Conservation (phyloP, 2,113 vertebrate species). For the Coptodon bakossiorum region DNA sequence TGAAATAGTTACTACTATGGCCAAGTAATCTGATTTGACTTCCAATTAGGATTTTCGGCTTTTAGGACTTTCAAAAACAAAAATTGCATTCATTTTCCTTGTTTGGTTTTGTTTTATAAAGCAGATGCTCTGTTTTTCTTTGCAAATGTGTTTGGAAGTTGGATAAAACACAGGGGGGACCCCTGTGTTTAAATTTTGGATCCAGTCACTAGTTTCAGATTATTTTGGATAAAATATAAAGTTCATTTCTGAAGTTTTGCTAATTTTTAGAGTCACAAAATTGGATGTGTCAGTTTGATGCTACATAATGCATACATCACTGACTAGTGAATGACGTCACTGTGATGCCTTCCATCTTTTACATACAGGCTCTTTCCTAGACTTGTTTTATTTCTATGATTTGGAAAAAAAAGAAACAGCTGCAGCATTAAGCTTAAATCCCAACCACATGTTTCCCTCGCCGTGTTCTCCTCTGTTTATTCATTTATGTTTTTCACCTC, state of each 20-base stretch:
- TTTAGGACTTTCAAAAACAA: not conserved
- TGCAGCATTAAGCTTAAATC: not conserved
- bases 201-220: not conserved
- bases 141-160: not conserved
- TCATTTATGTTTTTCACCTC: not conserved
- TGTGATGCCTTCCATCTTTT: not conserved
- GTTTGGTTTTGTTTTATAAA: not conserved
- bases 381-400: not conserved
- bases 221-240: not conserved
- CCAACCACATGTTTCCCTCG: not conserved
- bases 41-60: not conserved
- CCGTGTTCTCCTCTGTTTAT: not conserved
- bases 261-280: not conserved
- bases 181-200: rapidly evolving
- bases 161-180: not conserved
- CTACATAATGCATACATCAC: not conserved
- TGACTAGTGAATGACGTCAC: not conserved
- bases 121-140: not conserved
- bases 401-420: rapidly evolving
- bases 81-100: not conserved
- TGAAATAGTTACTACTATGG: rapidly evolving
- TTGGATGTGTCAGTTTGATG: rapidly evolving
- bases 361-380: not conserved
- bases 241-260: not conserved
- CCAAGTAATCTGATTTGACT: not conserved